Conservation (phyloP, 2,113 vertebrate genomes). For the Paramisgurnus dabryanus region DNA sequence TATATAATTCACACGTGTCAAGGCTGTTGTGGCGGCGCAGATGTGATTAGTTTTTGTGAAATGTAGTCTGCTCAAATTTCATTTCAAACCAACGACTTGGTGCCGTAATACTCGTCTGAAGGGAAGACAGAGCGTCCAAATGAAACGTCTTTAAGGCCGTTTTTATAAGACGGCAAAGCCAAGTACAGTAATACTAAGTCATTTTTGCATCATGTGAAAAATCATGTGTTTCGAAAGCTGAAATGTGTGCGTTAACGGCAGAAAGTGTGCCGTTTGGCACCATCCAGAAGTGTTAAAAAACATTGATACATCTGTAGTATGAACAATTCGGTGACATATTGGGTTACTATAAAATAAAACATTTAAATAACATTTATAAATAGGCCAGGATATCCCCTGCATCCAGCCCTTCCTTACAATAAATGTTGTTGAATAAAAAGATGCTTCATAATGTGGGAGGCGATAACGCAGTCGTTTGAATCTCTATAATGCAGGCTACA, state of each 20-base stretch:
- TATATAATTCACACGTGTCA: neutral
- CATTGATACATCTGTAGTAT: too few relatives aligned
- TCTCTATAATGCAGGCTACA: neutral
- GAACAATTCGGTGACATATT: too few relatives aligned
- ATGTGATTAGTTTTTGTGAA: conserved; percentile 12
- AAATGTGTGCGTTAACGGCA: too few relatives aligned
- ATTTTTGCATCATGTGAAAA: neutral
- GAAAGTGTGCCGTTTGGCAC: too few relatives aligned
- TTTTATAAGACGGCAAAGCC: neutral
- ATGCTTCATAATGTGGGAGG: too few relatives aligned
- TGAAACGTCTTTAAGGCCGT: too few relatives aligned
- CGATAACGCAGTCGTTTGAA: neutral
- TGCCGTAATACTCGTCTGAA: neutral
- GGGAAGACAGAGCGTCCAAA: neutral
- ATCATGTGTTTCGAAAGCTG: neutral
- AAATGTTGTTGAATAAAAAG: too few relatives aligned
- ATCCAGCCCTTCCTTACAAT: too few relatives aligned
- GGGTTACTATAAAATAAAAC: too few relatives aligned
- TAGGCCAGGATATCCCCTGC: too few relatives aligned
- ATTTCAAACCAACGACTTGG: neutral
- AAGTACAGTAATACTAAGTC: neutral
- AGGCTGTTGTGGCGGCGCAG: conserved; percentile 8
- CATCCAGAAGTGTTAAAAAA: too few relatives aligned
- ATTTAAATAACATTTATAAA: too few relatives aligned
- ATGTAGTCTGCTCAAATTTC: neutral